These are phyloP conservation scores for Batillaria attramentaria DNA, from an alignment of 1,140 invertebrate genomes.

Conservation along the genomic window DNA sequence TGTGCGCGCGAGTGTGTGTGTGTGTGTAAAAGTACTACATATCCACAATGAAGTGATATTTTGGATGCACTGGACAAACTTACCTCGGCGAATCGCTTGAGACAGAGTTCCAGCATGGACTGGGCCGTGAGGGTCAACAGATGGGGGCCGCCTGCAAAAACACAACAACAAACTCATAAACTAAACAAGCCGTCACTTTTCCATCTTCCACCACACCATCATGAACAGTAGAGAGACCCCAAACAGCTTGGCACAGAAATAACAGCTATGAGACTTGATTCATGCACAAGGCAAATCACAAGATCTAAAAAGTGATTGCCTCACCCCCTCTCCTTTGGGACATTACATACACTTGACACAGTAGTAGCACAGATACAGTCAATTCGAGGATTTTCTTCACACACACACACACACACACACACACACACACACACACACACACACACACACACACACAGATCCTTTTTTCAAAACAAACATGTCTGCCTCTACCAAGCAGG, in stretches of 20 bases:
- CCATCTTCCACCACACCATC: neutral
- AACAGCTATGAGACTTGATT: neutral
- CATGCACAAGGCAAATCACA: neutral
- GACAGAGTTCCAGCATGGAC: conserved; percentile 89
- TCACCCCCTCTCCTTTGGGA: neutral
- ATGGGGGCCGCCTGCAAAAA: conserved; percentile 79
- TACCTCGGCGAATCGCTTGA: conserved; percentile 73
- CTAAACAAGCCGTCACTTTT: neutral
- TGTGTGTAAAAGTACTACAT: neutral
- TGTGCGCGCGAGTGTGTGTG: neutral
- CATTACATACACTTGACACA: neutral
- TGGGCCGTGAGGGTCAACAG: conserved; percentile 89
- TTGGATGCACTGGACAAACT: neutral
- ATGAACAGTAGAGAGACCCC: neutral
- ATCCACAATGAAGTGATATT: neutral
- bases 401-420: neutral
- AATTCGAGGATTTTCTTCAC: too few species aligned
- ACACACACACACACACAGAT: neutral
- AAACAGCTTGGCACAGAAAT: neutral
- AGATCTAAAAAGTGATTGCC: neutral
- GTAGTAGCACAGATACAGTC: too few species aligned
- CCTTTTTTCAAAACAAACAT: too few species aligned
- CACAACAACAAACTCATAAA: too few species aligned
- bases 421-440: neutral
- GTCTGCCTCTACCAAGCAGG: too few species aligned